These are phyloP conservation scores for Daubentonia madagascariensis DNA, from an alignment of 2,113 vertebrate species.

Conservation along the genomic window DNA sequence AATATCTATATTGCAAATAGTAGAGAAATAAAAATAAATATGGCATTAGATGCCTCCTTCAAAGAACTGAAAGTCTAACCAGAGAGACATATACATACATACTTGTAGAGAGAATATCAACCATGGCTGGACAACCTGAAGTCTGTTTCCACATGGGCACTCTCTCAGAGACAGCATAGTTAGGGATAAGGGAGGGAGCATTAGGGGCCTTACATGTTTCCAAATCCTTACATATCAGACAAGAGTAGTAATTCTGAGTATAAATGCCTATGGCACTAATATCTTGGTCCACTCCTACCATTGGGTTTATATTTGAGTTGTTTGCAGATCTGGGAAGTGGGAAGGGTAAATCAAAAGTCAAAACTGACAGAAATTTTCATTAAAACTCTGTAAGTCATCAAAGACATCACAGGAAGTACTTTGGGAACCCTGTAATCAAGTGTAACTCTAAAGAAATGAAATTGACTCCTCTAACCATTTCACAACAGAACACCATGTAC, in stretches of 20 bases:
- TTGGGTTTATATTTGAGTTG: not conserved
- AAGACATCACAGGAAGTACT: not conserved
- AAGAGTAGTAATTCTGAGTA: not conserved
- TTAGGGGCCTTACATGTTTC: not conserved
- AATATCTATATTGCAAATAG: not conserved
- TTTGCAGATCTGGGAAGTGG: not conserved
- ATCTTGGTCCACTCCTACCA: not conserved
- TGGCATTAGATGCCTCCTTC: not conserved
- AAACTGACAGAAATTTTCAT: slow-evolving; percentile 11
- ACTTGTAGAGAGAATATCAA: not conserved
- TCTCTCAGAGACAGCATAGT: not conserved
- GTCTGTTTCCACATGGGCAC: not conserved
- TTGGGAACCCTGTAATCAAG: not conserved
- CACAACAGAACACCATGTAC: not conserved
- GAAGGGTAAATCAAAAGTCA: not conserved
- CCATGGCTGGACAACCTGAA: no score
- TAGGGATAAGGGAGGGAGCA: not conserved
- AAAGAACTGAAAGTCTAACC: not conserved
- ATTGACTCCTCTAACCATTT: not conserved
- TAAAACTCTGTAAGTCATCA: not conserved
- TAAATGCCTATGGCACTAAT: not conserved
- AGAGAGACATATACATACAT: not conserved
- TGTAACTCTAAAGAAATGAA: not conserved
- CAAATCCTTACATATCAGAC: not conserved
- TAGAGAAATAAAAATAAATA: not conserved